These are phyloP conservation scores for Aquatica leii DNA, from an alignment of 2,888 invertebrate genomes.

Conservation along the genomic window DNA sequence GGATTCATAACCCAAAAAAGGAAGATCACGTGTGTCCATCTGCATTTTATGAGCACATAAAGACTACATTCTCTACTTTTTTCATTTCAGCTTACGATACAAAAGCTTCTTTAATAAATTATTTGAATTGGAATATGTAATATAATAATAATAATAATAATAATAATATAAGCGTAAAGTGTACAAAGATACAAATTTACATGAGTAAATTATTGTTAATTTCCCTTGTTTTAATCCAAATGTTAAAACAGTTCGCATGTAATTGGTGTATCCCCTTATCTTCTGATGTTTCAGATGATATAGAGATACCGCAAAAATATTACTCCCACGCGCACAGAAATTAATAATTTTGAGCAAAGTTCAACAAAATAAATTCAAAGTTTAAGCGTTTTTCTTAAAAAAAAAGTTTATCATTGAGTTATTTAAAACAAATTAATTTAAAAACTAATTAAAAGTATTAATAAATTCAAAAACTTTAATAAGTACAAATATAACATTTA, in stretches of 20 bases:
- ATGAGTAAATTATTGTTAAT: slow-evolving; percentile 23
- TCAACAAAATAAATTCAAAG: too few species aligned
- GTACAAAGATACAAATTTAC: slow-evolving; percentile 14
- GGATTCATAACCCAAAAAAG: slow-evolving; percentile 35
- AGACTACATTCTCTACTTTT: slow-evolving; percentile 21
- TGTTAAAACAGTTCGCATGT: slow-evolving; percentile 25
- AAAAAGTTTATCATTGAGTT: too few species aligned
- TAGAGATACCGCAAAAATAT: slow-evolving; percentile 20
- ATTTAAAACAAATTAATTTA: too few species aligned
- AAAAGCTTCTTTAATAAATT: slow-evolving; percentile 18
- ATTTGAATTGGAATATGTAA: slow-evolving; percentile 14
- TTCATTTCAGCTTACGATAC: slow-evolving; percentile 21
- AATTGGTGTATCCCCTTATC: slow-evolving; percentile 18
- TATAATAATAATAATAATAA: slow-evolving; percentile 15
- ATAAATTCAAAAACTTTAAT: too few species aligned
- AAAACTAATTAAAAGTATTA: too few species aligned
- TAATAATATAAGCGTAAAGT: slow-evolving; percentile 10
- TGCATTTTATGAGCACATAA: slow-evolving; percentile 35
- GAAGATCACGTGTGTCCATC: slow-evolving; percentile 31
- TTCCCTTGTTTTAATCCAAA: slow-evolving; percentile 16
- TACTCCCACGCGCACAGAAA: slow-evolving; percentile 10
- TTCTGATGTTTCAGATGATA: slow-evolving; percentile 19
- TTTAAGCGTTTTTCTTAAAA: too few species aligned
- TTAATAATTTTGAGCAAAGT: slow-evolving; percentile 5
- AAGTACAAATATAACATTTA: too few species aligned